Base-by-base conservation (phyloP, 2,797 vertebrate species). In the Sylvia borin region DNA sequence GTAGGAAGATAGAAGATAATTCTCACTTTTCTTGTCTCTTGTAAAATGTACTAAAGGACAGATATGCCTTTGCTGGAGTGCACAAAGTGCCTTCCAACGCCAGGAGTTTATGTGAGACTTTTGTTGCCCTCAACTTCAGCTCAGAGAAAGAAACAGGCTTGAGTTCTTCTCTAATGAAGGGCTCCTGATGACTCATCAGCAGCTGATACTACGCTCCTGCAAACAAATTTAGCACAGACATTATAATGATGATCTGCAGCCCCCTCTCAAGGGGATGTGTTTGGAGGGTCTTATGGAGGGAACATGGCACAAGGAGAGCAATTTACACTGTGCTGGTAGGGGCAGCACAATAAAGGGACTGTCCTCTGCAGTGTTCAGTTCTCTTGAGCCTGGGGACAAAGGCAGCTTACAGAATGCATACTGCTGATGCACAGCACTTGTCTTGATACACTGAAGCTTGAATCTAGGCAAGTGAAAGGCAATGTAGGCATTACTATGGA, bases 291-390 rank as follows among this genome's bases (percentile, higher is more conserved):
- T 38, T 45, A 21, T 21, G 20, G 5, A 31, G 26, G 60, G 34
- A 77, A 2, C 0, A 2, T 1, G 3, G 16, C 31, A 13, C 40
- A 31, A 29, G 47, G 40, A n/a, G 34, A 7, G n/a, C 10, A 8
- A 13, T 74, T 87, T 4, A 15, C 15, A 7, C 24, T 42, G 21
- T 0, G 0, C 40, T 55, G n/a, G 3, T 48, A 36, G 12, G 13
- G 8, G 22, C 29, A 45, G 21, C 29, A 22, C 9, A 1, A 20
- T 34, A 29, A 53, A 61, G 38, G 54, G 13, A 42, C 38, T 25
- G 68, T 48, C 32, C 64, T 62, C 31, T 42, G 25, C 11, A 27
- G 11, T 29, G 12, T 21, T 50, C 11, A 26, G 0, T 16, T 32
- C 34, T 32, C 71, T 78, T n/a, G 31, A 85, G 71, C 42, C 50